Evolutionary conservation across 2,113 vertebrate species (phyloP).

Genomic region (Tetraodon nigroviridis): DNA sequence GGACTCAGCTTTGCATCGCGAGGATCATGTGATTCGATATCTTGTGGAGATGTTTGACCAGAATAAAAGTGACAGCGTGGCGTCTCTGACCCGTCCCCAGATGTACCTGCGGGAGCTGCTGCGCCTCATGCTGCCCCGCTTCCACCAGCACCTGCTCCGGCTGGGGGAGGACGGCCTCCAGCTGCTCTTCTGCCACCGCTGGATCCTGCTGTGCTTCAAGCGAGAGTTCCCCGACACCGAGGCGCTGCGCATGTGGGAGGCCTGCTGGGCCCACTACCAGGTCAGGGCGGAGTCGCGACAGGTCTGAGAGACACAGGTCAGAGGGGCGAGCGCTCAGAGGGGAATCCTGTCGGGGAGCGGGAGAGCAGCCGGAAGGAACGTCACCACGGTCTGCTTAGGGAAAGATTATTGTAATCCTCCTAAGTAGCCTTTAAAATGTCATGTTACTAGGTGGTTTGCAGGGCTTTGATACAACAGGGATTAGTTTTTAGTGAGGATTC

Average conservation of each 20-base stretch:
- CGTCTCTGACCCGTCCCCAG: constrained; percentile 57
- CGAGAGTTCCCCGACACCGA: constrained; percentile 92
- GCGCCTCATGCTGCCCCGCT: constrained; percentile 82
- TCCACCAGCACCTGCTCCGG: constrained; percentile 87
- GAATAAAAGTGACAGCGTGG: background rate
- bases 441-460: background rate
- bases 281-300: constrained; percentile 59
- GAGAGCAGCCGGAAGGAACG: background rate
- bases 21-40: too few species aligned
- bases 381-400: background rate
- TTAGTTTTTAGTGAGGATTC: background rate
- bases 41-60: too few species aligned
- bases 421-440: constrained; percentile 10
- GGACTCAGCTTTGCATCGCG: too few species aligned
- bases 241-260: constrained; percentile 95
- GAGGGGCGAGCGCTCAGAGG: background rate
- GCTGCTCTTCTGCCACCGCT: constrained; percentile 97
- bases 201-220: constrained; percentile 98
- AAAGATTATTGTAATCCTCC: constrained; percentile 36
- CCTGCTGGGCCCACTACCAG: constrained; percentile 99
- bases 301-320: background rate
- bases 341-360: background rate
- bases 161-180: constrained; percentile 95
- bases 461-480: background rate
- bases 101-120: constrained; percentile 93